Percentiles rank a stretch among this genome's conserved stretches.
Conservation (phyloP, 1,140 invertebrate species). For the Leptonema lineaticorne region DNA sequence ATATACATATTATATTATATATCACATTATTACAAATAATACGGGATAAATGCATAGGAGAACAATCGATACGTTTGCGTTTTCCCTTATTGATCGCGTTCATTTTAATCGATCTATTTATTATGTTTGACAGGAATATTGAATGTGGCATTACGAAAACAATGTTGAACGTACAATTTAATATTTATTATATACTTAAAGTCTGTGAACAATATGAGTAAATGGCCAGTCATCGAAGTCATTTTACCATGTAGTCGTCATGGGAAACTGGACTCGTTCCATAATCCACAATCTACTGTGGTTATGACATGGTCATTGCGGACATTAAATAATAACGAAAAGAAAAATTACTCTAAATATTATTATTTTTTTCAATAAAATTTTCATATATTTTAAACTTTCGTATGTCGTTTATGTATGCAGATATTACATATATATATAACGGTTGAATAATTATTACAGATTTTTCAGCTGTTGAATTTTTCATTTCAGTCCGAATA, state of each 20-base stretch:
- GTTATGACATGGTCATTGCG: not conserved
- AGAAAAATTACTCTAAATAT: not conserved
- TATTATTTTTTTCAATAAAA: constrained; percentile 1
- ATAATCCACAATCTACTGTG: not conserved
- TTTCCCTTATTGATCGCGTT: not conserved
- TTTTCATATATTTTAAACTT: not conserved
- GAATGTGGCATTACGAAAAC: too few species aligned
- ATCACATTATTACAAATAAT: too few species aligned
- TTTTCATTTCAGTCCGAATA: too few species aligned
- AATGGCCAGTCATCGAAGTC: constrained; percentile 17
- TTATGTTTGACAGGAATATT: too few species aligned
- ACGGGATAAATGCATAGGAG: not conserved
- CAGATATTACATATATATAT: too few species aligned
- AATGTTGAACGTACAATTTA: not conserved
- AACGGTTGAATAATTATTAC: too few species aligned
- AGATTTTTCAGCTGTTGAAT: too few species aligned
- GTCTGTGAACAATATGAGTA: constrained; percentile 24
- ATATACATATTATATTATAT: too few species aligned
- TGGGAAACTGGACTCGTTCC: constrained; percentile 23
- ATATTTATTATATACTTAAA: not conserved
- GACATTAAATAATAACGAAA: not conserved
- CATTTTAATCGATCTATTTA: not conserved
- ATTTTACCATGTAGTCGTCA: constrained; percentile 24
- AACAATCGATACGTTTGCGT: not conserved
- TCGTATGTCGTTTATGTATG: too few species aligned